Evolutionary conservation across 2,113 vertebrate species (phyloP), one percentile per base, ranked within the genome.

Genomic region (Pardalotus punctatus): DNA sequence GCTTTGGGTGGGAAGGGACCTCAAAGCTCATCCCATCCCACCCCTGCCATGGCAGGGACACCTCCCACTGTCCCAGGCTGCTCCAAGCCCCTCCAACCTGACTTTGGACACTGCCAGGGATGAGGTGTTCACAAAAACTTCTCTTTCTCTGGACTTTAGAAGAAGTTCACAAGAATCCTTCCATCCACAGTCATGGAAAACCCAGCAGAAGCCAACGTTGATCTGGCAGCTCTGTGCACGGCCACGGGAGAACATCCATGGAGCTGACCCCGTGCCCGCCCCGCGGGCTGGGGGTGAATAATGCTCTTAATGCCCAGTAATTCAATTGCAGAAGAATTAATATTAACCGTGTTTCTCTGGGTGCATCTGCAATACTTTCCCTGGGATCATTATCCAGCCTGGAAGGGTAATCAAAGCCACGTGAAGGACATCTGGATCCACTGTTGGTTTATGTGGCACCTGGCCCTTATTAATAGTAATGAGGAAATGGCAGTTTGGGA

Each of bases 401-500:
- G 14, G 60, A 7, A 23, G 60, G 90, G 64, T 45, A 87, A 81
- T 71, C 61, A 57, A 6, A 91, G 91, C 93, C 96, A 90, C 67
- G 6, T 90, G 93, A 76, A 16, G 83, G 47, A 90, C 93, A 94
- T 91, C 89, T 97, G 96, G 40, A 64, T 53, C 65, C 72, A 89
- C 86, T 8, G 33, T 0, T 43, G 91, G 7, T 60, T 86, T 65
- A 3, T 74, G 29, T 28, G 86, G 83, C 95, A 95, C 96, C 95
- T 96, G 95, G 95, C 93, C 92, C 74, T 80, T 14, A 28, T 97
- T 96, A 96, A 80, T 43, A 40, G 81, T 18, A 69, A 88, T 69
- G 90, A 95, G 94, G 95, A 95, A 94, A 91, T 95, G 81, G 93
- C 93, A 93, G 50, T 91, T 93, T 71, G 94, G 95, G 87, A 62